Evolutionary conservation across 2,888 invertebrate genomes (phyloP).

Genomic region (Dicyrtomina minuta): DNA sequence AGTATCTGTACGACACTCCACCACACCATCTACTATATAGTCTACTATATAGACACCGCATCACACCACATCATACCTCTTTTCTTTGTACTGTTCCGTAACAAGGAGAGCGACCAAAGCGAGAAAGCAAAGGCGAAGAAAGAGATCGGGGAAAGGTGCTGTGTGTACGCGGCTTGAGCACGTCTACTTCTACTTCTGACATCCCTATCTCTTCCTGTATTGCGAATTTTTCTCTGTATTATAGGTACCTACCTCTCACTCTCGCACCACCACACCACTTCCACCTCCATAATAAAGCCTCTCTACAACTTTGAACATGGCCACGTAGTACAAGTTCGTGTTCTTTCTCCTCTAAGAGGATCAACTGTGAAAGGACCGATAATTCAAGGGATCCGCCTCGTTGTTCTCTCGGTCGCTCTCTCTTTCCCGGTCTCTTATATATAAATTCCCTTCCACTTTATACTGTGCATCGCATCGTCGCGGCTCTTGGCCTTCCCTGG

Average conservation of each 20-base stretch:
- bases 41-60: no score
- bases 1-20: no score
- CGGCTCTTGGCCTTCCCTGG: slow-evolving; percentile 2
- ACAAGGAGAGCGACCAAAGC: background rate
- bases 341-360: slow-evolving; percentile 22
- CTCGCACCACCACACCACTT: no score
- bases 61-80: no score
- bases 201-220: background rate
- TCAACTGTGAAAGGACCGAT: slow-evolving; percentile 30
- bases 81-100: background rate
- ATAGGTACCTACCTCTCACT: no score
- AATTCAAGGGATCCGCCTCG: slow-evolving; percentile 22
- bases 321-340: background rate
- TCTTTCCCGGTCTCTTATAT: slow-evolving; percentile 15
- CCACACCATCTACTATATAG: no score
- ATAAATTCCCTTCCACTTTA: slow-evolving; percentile 20
- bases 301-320: no score
- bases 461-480: no score
- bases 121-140: background rate
- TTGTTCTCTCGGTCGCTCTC: background rate
- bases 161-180: no score
- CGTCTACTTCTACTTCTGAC: background rate
- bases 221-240: no score
- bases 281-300: no score
- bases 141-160: background rate